Evolutionary conservation across 2,113 vertebrate species (phyloP), one percentile per base, ranked within the genome.

Genomic region (Petaurus breviceps): DNA sequence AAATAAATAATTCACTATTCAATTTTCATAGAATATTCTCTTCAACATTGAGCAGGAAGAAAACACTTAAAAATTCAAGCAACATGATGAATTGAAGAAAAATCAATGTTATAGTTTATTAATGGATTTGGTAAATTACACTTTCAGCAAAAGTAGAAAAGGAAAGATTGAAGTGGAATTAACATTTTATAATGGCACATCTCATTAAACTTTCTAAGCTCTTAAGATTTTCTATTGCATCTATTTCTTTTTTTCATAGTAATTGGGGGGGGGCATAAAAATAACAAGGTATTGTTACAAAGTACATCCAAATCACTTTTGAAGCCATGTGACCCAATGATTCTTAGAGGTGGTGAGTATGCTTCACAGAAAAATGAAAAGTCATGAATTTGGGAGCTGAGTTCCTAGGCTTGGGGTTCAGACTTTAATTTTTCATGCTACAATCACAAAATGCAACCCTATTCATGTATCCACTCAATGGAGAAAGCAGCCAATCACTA

Each of bases 41-140:
- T 94, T 90, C 24, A 94, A 91, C 47, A 92, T 26, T 50, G 14
- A 95, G 26, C 0, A 92, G 11, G 11, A 25, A 52, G n/a, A 95
- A 94, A 95, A 94, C 31, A 93, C 19, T 94, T 96, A 26, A 94
- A 93, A 94, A 90, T 96, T 31, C 90, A 94, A 16, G 8, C 0
- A 95, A 53, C 47, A 55, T 95, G 94, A 90, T 93, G 26, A 93
- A 84, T 89, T 92, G 4, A 7, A 91, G 91, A 94, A 90, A 94
- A 96, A 96, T 94, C 90, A 93, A 57, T 92, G n/a, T 55, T 95
- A 61, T 9, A 51, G 28, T 94, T 94, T 95, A 94, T 96, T 96
- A 95, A 97, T 93, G 26, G 68, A 28, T 89, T 94, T 96, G 16
- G 23, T 90, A 95, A 92, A 92, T 96, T 97, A 16, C 3, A 91